Evolutionary conservation across 2,113 vertebrate species (phyloP).

Genomic region (Desmodus rotundus): DNA sequence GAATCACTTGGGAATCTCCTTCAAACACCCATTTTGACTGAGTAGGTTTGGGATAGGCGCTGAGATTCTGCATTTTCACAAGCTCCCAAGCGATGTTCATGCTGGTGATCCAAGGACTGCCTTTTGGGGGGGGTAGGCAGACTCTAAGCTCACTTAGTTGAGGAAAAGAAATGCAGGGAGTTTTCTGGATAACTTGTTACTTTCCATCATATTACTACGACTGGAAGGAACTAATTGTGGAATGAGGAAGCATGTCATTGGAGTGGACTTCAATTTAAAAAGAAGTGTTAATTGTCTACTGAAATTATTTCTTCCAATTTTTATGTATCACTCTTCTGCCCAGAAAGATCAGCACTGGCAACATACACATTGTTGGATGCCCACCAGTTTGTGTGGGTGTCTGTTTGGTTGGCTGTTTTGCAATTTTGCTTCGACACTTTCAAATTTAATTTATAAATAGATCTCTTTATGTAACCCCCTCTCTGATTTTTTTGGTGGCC

Average conservation of each 20-base stretch:
- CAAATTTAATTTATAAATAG: background rate
- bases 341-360: background rate
- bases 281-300: background rate
- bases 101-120: background rate
- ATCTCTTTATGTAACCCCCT: background rate
- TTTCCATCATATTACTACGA: background rate
- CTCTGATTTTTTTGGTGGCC: background rate
- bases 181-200: background rate
- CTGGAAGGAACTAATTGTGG: background rate
- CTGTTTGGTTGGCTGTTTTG: background rate
- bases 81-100: background rate
- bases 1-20: background rate
- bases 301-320: background rate
- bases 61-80: background rate
- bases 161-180: background rate
- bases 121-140: background rate
- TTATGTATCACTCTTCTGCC: background rate
- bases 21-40: background rate
- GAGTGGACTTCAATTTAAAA: background rate
- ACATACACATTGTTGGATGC: background rate
- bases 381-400: background rate
- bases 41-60: background rate
- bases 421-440: constrained; percentile 7
- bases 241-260: background rate
- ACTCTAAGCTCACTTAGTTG: background rate